Conservation (phyloP, 2,797 vertebrate genomes). For the Darevskia nairensis region DNA sequence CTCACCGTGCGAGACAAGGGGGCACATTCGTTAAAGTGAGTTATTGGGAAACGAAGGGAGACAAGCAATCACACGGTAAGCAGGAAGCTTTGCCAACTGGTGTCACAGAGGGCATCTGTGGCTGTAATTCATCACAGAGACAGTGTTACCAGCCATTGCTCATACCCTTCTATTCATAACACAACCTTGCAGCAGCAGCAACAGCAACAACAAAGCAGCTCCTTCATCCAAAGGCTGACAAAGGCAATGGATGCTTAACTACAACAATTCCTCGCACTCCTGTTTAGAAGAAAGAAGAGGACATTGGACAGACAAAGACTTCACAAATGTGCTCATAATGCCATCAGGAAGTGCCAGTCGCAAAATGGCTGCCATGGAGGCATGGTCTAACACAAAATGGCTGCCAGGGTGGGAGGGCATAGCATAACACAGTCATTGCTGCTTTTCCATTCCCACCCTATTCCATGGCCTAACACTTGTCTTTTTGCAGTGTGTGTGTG, state of each 20-base stretch:
- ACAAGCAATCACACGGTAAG: background rate
- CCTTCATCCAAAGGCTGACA: constrained; percentile 7
- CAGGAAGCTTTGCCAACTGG: constrained; percentile 1
- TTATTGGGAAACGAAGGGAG: constrained; percentile 3
- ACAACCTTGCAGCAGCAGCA: background rate
- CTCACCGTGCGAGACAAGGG: constrained; percentile 3
- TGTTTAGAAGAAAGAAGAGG: background rate
- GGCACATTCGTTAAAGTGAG: constrained; percentile 2
- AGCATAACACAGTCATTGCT: too few relatives aligned
- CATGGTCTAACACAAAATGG: too few relatives aligned
- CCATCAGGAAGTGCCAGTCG: too few relatives aligned
- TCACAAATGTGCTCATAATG: background rate
- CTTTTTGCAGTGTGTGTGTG: too few relatives aligned
- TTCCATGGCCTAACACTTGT: too few relatives aligned
- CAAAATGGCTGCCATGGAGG: too few relatives aligned
- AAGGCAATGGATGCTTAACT: background rate
- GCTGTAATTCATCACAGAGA: constrained; percentile 32
- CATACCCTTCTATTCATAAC: constrained; percentile 19
- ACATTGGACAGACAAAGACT: background rate
- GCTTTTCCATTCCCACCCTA: too few relatives aligned
- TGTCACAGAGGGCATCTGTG: background rate
- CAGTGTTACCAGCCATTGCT: constrained; percentile 12
- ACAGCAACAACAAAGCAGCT: background rate
- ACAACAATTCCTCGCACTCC: background rate
- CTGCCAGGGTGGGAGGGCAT: too few relatives aligned